phyloP scores from a whole-genome alignment of 2,113 vertebrate genomes.

The Sinosuthora webbiana region DNA sequence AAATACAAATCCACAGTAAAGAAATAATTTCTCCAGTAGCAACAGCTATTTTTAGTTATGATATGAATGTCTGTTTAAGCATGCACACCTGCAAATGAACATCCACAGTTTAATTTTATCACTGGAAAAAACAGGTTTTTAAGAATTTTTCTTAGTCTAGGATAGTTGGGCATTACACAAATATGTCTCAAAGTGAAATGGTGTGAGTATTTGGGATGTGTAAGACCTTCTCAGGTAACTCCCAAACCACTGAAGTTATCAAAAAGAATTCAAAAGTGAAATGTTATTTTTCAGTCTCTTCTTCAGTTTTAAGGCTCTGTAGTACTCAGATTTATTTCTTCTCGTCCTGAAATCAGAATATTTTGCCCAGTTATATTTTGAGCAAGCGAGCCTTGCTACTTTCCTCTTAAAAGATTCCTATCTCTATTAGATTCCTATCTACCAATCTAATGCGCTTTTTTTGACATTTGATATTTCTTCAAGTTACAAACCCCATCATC shows the following conservation, averaged over 20 bases:
- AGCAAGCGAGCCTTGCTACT: neutral
- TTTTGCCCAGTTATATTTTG: neutral
- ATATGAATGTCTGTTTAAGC: neutral
- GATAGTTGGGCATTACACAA: neutral
- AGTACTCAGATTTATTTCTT: neutral
- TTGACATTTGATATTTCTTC: neutral
- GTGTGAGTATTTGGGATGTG: neutral
- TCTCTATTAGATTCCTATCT: neutral
- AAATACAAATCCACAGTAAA: neutral
- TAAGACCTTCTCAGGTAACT: neutral
- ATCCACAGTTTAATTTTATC: neutral
- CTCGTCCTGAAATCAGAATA: neutral
- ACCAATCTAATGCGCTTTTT: neutral
- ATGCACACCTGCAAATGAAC: neutral
- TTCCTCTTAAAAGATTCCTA: neutral
- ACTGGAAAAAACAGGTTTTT: fast-evolving
- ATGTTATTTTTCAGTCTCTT: neutral
- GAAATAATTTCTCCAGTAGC: neutral
- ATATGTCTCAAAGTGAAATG: fast-evolving
- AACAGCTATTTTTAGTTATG: neutral
- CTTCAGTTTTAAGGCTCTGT: neutral
- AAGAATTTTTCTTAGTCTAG: neutral
- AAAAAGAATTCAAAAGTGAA: neutral
- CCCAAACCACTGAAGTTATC: neutral
- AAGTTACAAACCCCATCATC: neutral